Base-by-base conservation (phyloP, 1,140 invertebrate species). In the Dreissena rostriformis region DNA sequence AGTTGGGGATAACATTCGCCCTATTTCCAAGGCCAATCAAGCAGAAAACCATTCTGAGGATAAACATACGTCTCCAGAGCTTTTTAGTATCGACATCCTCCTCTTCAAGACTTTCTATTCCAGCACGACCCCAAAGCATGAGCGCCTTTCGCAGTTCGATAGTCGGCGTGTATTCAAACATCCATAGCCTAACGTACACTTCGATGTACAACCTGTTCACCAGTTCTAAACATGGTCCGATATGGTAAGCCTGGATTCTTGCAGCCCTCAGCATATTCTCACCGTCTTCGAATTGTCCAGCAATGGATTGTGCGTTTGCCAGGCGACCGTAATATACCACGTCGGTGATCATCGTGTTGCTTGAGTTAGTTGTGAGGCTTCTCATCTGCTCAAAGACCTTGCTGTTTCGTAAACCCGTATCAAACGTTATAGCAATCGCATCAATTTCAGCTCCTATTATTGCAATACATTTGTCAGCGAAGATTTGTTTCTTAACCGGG, bases 381-480 rank as follows among this genome's bases (percentile, higher is more conserved):
- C 29, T 68, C 51, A 80, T 68, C 22, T 68, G 17, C 0, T 24
- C n/a, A 71, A 80, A 80, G 17, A 57, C n/a, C 7, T 71, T 66
- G 12, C 53, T 15, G 2, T 52, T 29, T 14, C 52, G 19, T 22
- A 67, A 51, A 22, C 24, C n/a, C 15, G 63, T 57, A 19, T 68
- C 67, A 29, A 55, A 71, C 53, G 77, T 80, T n/a, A 71, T 80
- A 29, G 66, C 77, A 80, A 55, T 70, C 22, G 77, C 77, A 28
- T 80, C 77, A 7, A 80, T 80, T 39, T 80, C 77, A 28, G 66
- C 66, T 10, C 66, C 67, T 15, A 80, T 70, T 19, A 80, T 61
- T 7, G 77, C 65, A 14, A 80, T 61, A 29, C 77, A 80, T 80
- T 57, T 57, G 19, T 80, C 77, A 17, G 77, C 77, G 19, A 80